Evolutionary conservation across 2,797 vertebrate species (phyloP).

Genomic region (Silurus lanzhouensis): DNA sequence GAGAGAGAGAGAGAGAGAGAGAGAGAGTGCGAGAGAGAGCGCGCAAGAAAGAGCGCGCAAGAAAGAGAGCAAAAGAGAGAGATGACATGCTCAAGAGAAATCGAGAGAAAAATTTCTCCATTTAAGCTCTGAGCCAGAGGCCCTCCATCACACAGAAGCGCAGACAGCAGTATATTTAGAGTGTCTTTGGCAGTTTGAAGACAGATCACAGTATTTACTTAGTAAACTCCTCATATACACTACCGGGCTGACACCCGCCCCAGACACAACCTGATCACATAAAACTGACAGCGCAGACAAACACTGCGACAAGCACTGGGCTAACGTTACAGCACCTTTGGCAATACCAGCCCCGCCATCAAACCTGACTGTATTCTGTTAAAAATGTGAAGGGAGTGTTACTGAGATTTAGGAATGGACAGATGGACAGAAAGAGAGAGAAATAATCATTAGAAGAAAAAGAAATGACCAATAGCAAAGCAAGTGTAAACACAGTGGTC

Average conservation of each 20-base stretch:
- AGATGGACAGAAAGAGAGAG: constrained; percentile 21
- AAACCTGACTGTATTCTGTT: constrained; percentile 54
- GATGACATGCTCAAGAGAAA: constrained; percentile 41
- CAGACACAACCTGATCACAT: constrained; percentile 59
- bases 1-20: neutral
- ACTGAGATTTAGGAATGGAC: constrained; percentile 49
- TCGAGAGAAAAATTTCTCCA: constrained; percentile 41
- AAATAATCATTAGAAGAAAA: neutral
- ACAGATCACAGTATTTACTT: constrained; percentile 62
- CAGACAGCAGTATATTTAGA: constrained; percentile 52
- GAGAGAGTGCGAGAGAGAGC: no score
- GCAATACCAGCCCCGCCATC: constrained; percentile 49
- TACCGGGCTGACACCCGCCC: constrained; percentile 58
- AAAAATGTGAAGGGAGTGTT: constrained; percentile 54
- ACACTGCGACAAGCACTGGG: constrained; percentile 56
- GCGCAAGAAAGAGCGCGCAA: neutral
- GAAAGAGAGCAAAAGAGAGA: constrained; percentile 27
- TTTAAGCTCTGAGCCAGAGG: constrained; percentile 49
- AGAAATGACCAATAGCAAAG: neutral
- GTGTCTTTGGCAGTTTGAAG: constrained; percentile 58
- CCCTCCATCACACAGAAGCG: constrained; percentile 38
- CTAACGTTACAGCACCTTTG: constrained; percentile 53
- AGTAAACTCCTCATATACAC: constrained; percentile 58
- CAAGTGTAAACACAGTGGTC: neutral
- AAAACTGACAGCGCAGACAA: constrained; percentile 60